Evolutionary conservation across 2,113 vertebrate genomes (phyloP).

Genomic region (Alouatta palliata): DNA sequence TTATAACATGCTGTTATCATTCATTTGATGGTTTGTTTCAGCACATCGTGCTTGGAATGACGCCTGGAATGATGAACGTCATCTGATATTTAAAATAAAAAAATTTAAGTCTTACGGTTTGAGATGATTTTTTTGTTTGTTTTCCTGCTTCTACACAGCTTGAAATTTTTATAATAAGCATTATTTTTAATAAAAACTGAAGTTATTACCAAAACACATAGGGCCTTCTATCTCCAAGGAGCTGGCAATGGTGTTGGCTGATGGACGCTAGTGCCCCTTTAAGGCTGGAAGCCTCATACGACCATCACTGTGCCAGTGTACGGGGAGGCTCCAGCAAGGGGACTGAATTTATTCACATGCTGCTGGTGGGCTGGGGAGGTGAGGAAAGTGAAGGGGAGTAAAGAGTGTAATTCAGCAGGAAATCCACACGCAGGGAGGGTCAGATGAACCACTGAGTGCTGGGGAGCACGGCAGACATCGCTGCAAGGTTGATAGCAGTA

Average conservation of each 20-base stretch:
- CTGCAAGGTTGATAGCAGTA: too few species aligned
- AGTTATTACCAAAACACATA: neutral
- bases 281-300: too few species aligned
- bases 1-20: neutral
- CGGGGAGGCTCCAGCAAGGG: rapidly evolving
- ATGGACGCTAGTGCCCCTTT: rapidly evolving
- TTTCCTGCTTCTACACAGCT: neutral
- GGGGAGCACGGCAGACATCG: neutral
- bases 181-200: neutral
- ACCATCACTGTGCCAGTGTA: too few species aligned
- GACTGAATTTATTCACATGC: too few species aligned
- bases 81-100: neutral
- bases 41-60: neutral
- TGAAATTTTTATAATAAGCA: neutral
- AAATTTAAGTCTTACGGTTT: neutral
- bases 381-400: too few species aligned
- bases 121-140: neutral
- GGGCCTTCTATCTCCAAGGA: neutral
- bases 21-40: neutral
- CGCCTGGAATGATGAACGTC: neutral
- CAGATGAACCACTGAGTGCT: too few species aligned
- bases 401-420: neutral
- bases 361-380: neutral
- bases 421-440: neutral
- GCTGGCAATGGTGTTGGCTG: neutral